Base-by-base conservation (phyloP, 2,113 vertebrate species). In the Myiagra hebetior region DNA sequence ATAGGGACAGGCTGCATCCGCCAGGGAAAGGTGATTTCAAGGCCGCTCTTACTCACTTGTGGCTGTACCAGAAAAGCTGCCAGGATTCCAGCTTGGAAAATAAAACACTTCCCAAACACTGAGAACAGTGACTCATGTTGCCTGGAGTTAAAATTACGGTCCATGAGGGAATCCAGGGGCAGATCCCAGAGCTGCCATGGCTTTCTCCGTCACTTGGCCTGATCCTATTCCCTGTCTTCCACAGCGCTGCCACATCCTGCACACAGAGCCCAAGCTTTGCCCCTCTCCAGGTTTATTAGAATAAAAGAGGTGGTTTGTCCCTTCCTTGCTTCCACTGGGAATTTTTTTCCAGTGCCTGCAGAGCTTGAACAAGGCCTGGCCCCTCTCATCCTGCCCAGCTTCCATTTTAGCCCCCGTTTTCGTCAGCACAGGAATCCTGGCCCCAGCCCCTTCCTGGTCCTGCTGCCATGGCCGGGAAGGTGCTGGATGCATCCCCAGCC, bases 251-350 rank as follows among this genome's bases (percentile, higher is more conserved):
- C 6, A 0, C 49, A 27, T 89, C 50, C 46, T 27, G 49, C 59
- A 0, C 63, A 0, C 11, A 0, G 55, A 65, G 41, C 69, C n/a
- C 1, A 0, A 22, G 72, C 3, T 1, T 2, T 47, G 50, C 41
- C 57, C n/a, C 30, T 39, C 63, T 35, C 49, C 46, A 4, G 27
- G 18, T 67, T 78, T 6, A 7, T 28, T 35, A 8, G 26, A 22
- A 26, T 9, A 33, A 10, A 46, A 47, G 11, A 9, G 24, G 5
- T 22, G 80, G 0, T 37, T 63, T 63, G 52, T 31, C 27, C n/a
- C 39, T 77, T 70, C 72, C 26, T 53, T 5, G 23, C 73, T 56
- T 37, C 55, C 46, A 3, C 64, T 18, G 69, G 90, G 55, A 3
- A 3, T 20, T 69, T 42, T 42, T 50, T 73, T 13, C 78, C 8